Conservation (phyloP, 2,797 vertebrate species). For the Silurus aristotelis region DNA sequence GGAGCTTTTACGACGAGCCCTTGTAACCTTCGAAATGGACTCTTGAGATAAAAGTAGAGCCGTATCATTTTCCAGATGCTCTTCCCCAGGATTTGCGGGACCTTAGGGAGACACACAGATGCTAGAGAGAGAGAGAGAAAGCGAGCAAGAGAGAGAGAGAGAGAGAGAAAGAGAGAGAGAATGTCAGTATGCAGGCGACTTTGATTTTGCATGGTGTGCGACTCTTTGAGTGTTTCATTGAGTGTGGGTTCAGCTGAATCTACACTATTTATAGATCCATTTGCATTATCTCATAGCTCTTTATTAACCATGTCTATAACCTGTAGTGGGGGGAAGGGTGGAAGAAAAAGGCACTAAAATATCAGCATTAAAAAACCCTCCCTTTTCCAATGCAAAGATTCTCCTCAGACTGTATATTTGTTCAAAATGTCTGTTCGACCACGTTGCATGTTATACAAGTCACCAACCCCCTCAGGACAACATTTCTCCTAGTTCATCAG, state of each 20-base stretch:
- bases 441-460: not conserved
- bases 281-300: slow-evolving; percentile 74
- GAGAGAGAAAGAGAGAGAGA: slow-evolving; percentile 21
- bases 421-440: not conserved
- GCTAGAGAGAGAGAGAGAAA: not conserved
- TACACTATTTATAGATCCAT: slow-evolving; percentile 79
- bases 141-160: slow-evolving; percentile 25
- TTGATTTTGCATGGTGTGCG: slow-evolving; percentile 41
- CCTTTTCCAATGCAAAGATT: not conserved
- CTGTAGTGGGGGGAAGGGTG: not conserved
- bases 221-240: slow-evolving; percentile 51
- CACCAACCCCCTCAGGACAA: not conserved
- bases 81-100: slow-evolving; percentile 37
- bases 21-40: slow-evolving; percentile 38
- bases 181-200: slow-evolving; percentile 21
- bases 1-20: slow-evolving; percentile 11
- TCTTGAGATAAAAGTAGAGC: slow-evolving; percentile 44
- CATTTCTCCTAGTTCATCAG: not conserved
- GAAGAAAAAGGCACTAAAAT: not conserved
- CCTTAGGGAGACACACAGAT: slow-evolving; percentile 33
- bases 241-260: slow-evolving; percentile 73
- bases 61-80: slow-evolving; percentile 45
- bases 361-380: not conserved
- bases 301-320: slow-evolving; percentile 65
- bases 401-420: not conserved